Conservation (phyloP, 2,888 invertebrate genomes). For the Drosophila mayaguana region DNA sequence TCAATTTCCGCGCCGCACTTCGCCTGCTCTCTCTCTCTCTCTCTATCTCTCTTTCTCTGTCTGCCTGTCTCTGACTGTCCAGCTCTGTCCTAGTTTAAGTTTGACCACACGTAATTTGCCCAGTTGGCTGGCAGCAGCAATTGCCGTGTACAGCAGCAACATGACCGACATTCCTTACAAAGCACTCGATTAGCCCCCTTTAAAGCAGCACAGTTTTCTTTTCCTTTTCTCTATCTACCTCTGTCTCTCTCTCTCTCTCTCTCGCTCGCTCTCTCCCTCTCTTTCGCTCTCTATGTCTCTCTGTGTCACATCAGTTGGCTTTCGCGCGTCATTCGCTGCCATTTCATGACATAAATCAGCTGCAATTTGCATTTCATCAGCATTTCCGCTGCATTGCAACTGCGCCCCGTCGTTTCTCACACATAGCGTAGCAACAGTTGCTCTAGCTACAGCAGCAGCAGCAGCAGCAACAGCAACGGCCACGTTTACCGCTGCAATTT, state of each 20-base stretch:
- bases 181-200: slow-evolving; percentile 40
- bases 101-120: slow-evolving; percentile 31
- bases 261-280: too few relatives aligned
- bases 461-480: too few relatives aligned
- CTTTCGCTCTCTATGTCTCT: neutral
- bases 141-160: neutral
- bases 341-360: slow-evolving; percentile 55
- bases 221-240: neutral
- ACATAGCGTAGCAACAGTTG: slow-evolving; percentile 24
- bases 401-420: slow-evolving; percentile 11
- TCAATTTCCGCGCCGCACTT: too few relatives aligned
- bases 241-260: neutral
- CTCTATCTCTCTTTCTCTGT: neutral
- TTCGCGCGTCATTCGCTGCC: slow-evolving; percentile 29
- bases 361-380: slow-evolving; percentile 67
- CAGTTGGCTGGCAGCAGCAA: slow-evolving; percentile 19
- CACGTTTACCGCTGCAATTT: slow-evolving; percentile 55
- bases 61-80: neutral
- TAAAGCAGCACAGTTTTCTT: neutral
- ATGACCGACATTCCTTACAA: slow-evolving; percentile 21
- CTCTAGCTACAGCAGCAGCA: slow-evolving; percentile 12
- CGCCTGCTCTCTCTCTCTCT: neutral
- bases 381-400: slow-evolving; percentile 32
- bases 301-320: slow-evolving; percentile 20
- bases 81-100: slow-evolving; percentile 38